Percentiles rank a stretch among this genome's conserved stretches.
Evolutionary conservation across 2,888 invertebrate genomes (phyloP).

Genomic region (Tinea semifulvella): DNA sequence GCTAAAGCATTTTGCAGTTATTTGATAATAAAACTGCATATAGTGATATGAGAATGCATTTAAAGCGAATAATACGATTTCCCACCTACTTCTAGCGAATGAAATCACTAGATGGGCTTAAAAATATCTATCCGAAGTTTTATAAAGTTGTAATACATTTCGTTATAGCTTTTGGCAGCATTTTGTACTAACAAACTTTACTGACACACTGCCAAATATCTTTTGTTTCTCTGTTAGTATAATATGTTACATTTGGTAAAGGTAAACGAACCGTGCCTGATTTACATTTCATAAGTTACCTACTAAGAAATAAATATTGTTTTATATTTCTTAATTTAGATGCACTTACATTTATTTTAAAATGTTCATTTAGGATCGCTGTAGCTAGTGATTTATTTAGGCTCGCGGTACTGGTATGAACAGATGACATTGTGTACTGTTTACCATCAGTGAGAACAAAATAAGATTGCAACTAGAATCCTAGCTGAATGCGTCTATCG

Average conservation of each 20-base stretch:
- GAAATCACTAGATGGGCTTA: neutral
- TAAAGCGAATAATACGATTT: slow-evolving; percentile 10
- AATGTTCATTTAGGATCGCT: too few relatives aligned
- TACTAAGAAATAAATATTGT: too few relatives aligned
- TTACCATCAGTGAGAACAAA: too few relatives aligned
- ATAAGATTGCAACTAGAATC: too few relatives aligned
- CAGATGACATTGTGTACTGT: too few relatives aligned
- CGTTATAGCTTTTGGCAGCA: slow-evolving; percentile 12
- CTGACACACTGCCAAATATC: slow-evolving; percentile 13
- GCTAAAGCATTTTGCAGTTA: slow-evolving; percentile 2
- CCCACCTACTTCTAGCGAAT: slow-evolving; percentile 1
- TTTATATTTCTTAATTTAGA: too few relatives aligned
- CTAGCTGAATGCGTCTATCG: too few relatives aligned
- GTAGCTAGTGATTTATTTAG: too few relatives aligned
- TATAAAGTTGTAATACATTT: slow-evolving; percentile 9
- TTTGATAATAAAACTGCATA: slow-evolving; percentile 4
- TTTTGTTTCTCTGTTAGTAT: slow-evolving; percentile 3
- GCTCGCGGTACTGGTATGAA: too few relatives aligned
- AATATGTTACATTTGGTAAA: neutral
- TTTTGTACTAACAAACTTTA: slow-evolving; percentile 3
- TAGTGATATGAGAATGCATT: slow-evolving; percentile 6
- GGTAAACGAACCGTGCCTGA: slow-evolving; percentile 3
- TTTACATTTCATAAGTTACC: slow-evolving; percentile 1
- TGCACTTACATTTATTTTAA: too few relatives aligned
- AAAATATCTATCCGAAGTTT: slow-evolving; percentile 2